Base-by-base conservation (phyloP, 2,113 vertebrate genomes). In the Ursus arctos region DNA sequence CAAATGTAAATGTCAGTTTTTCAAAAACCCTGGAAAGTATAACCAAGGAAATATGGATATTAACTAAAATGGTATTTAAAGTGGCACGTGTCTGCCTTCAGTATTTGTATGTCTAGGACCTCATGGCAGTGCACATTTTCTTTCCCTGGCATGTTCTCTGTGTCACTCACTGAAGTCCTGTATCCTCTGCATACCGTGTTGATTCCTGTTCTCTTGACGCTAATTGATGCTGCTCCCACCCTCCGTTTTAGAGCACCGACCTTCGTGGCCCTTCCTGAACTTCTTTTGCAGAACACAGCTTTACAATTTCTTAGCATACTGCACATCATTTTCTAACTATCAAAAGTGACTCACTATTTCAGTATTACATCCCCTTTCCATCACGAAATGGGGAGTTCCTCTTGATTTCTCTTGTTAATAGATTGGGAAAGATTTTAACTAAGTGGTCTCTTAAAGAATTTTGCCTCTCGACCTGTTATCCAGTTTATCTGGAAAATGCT, bases 181-280 rank as follows among this genome's bases (percentile, higher is more conserved):
- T 4, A 4, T 1, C 2, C 49, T 67, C 19, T n/a, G 26, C 1
- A 8, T 7, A 24, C 4, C 6, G 9, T 12, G 4, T 4, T 26
- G 21, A 57, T 71, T 53, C 4, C 16, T 90, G 22, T 7, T 76
- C 2, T 88, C 21, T 53, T 65, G 12, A 21, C 21, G 36, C 16
- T 24, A 21, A n/a, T n/a, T 7, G n/a, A 7, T 13, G 24, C 15
- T 21, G 9, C 5, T 6, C 2, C 9, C 6, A 1, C 1, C 6
- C 9, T 61, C 12, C 19, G 26, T 7, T 21, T 88, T 7, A 43
- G 31, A 82, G 12, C 4, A 9, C 0, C 0, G 0, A 0, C 31
- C 4, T 67, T 59, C 9, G 2, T 19, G 15, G 33, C 51, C 24
- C 6, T 28, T 67, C 33, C 43, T 36, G 11, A 80, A 71, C 33